Conservation (phyloP, 2,888 invertebrate genomes). For the Xestia ashworthii region DNA sequence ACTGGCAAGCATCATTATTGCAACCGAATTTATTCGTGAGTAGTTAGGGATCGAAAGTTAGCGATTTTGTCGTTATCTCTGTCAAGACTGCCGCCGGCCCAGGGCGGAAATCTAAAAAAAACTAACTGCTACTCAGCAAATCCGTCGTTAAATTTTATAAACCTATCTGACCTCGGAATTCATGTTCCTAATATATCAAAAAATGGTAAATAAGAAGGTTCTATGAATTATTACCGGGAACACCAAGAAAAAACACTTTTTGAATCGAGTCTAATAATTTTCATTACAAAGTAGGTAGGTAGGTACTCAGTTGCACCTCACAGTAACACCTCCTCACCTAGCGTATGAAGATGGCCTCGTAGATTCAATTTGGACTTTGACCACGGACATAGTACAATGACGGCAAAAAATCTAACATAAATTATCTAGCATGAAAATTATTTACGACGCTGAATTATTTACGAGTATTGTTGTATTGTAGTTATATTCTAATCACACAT, state of each 20-base stretch:
- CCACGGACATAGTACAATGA: not conserved
- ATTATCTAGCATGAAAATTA: constrained; percentile 5
- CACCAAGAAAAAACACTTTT: not conserved
- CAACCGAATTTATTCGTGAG: too few species aligned
- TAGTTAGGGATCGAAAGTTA: too few species aligned
- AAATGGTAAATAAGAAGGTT: not conserved
- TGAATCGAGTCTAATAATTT: not conserved
- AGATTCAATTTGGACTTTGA: constrained; percentile 7
- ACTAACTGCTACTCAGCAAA: not conserved
- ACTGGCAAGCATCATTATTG: too few species aligned
- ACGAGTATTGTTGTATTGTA: not conserved
- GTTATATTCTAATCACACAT: not conserved
- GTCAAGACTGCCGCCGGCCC: too few species aligned
- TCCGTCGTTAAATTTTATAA: not conserved
- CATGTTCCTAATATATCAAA: not conserved
- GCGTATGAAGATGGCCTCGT: not conserved
- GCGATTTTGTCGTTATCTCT: too few species aligned
- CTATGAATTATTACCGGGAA: not conserved
- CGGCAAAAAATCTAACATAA: not conserved
- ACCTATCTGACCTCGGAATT: not conserved
- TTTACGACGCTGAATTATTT: not conserved
- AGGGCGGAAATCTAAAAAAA: not conserved
- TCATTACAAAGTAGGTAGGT: not conserved
- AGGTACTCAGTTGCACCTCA: not conserved
- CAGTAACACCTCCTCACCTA: not conserved